Conservation (phyloP, 1,140 invertebrate species). For the Diorhabda carinulata region DNA sequence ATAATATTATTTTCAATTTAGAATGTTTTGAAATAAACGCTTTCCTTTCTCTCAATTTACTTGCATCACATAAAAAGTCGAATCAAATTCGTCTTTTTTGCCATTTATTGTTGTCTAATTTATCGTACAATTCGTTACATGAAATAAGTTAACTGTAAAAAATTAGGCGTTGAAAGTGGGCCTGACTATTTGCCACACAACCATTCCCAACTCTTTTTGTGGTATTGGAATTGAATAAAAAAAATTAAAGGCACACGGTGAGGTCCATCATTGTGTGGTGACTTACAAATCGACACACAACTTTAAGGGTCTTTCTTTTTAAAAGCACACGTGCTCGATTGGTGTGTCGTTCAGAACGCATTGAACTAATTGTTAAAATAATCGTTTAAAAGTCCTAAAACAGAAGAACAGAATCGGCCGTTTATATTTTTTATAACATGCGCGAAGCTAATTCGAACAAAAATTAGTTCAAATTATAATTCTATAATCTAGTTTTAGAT, state of each 20-base stretch:
- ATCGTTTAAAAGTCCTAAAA: slow-evolving; percentile 5
- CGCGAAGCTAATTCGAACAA: neutral
- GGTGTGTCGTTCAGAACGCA: slow-evolving; percentile 11
- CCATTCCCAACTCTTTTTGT: slow-evolving; percentile 8
- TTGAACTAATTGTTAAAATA: slow-evolving; percentile 18
- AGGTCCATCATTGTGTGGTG: slow-evolving; percentile 7
- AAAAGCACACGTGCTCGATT: slow-evolving; percentile 16
- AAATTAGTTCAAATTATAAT: too few species aligned
- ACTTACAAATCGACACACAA: slow-evolving; percentile 8
- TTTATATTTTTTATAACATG: neutral
- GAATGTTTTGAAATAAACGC: too few species aligned
- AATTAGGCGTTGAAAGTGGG: neutral
- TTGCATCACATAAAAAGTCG: too few species aligned
- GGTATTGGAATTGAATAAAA: slow-evolving; percentile 10
- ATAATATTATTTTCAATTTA: too few species aligned
- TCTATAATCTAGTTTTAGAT: too few species aligned
- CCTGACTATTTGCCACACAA: neutral
- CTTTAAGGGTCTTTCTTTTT: slow-evolving; percentile 15
- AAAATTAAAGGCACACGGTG: slow-evolving; percentile 5
- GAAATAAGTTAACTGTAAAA: too few species aligned
- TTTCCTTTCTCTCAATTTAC: too few species aligned
- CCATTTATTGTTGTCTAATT: too few species aligned
- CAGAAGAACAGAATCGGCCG: slow-evolving; percentile 7
- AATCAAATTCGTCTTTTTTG: too few species aligned
- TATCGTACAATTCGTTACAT: too few species aligned